Conservation (phyloP, 2,888 invertebrate genomes). For the Morpho helenor region DNA sequence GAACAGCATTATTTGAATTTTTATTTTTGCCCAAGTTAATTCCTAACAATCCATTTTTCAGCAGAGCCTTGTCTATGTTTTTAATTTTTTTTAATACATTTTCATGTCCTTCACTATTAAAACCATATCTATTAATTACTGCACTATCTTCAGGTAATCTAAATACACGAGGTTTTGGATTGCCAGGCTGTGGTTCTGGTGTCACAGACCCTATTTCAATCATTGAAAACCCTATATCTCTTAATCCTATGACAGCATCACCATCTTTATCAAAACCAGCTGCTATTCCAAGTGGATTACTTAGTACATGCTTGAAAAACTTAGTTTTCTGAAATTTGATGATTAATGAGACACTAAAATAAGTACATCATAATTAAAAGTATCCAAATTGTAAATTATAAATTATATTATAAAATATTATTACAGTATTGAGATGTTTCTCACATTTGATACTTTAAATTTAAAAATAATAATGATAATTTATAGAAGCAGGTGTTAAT, state of each 20-base stretch:
- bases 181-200: constrained; percentile 95
- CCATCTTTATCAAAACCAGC: constrained; percentile 99
- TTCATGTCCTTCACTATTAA: constrained; percentile 96
- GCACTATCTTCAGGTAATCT: constrained; percentile 90
- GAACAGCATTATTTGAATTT: constrained; percentile 83
- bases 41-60: constrained; percentile 85
- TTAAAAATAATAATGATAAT: no score
- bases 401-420: no score
- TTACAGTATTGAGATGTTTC: no score
- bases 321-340: constrained; percentile 78
- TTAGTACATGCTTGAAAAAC: constrained; percentile 85
- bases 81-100: constrained; percentile 84
- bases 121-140: constrained; percentile 93
- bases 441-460: no score
- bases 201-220: constrained; percentile 98
- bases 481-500: no score
- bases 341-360: neutral
- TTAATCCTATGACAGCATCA: constrained; percentile 91
- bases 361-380: no score
- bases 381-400: no score
- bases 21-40: constrained; percentile 99
- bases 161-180: constrained; percentile 95
- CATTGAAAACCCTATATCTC: constrained; percentile 94
- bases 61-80: constrained; percentile 67
- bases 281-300: constrained; percentile 97